Evolutionary conservation across 2,888 invertebrate species (phyloP).

Genomic region (Ectemnius lituratus): DNA sequence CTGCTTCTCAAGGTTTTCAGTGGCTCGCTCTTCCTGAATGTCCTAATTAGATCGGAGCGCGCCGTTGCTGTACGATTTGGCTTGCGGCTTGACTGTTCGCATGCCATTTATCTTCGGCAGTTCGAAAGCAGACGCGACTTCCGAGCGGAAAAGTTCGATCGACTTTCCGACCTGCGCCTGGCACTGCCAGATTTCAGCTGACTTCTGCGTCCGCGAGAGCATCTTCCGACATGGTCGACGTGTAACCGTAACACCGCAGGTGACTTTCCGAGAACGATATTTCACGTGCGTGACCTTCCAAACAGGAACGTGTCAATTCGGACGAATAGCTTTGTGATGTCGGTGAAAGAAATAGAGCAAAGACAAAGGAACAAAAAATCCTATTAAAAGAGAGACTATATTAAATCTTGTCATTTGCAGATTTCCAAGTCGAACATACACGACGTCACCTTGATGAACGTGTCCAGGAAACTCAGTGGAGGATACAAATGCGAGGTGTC

Average conservation of each 20-base stretch:
- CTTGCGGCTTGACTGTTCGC: too few relatives aligned
- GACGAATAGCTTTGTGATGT: too few relatives aligned
- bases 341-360: too few relatives aligned
- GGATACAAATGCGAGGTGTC: constrained; percentile 87
- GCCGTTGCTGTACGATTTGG: too few relatives aligned
- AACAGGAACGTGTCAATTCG: too few relatives aligned
- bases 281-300: constrained; percentile 8
- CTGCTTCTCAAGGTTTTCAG: too few relatives aligned
- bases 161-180: constrained; percentile 17
- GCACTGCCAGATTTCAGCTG: constrained; percentile 39
- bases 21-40: too few relatives aligned
- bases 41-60: too few relatives aligned
- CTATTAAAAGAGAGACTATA: too few relatives aligned
- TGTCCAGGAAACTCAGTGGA: constrained; percentile 84
- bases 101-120: constrained; percentile 4
- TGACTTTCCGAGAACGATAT: constrained; percentile 12
- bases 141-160: constrained; percentile 40
- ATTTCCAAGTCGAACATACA: constrained; percentile 83
- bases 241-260: neutral
- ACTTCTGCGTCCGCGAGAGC: constrained; percentile 45
- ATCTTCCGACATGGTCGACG: constrained; percentile 26
- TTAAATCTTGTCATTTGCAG: constrained; percentile 75
- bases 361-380: too few relatives aligned
- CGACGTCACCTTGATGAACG: constrained; percentile 84
- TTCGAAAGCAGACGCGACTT: constrained; percentile 25